Evolutionary conservation across 1,140 invertebrate genomes (phyloP).

Genomic region (Pseudomyrmex flavicornis): DNA sequence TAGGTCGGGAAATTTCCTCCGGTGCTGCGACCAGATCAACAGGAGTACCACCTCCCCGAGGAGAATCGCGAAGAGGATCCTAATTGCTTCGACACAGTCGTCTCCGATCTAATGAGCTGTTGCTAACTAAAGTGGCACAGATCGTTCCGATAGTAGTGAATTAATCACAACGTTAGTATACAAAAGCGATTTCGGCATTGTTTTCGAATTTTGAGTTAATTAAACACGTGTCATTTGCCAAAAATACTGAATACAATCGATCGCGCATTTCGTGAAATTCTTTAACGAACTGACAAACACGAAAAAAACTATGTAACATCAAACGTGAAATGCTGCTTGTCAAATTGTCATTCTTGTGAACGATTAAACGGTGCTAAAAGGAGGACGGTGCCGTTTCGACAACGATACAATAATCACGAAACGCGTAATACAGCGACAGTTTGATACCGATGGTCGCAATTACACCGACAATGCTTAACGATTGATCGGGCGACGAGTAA

Average conservation of each 20-base stretch:
- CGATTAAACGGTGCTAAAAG: constrained; percentile 29
- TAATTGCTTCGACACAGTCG: constrained; percentile 64
- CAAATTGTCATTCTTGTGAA: constrained; percentile 39
- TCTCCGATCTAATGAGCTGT: constrained; percentile 55
- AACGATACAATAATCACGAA: constrained; percentile 45
- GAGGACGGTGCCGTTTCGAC: constrained; percentile 43
- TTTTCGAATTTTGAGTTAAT: neutral
- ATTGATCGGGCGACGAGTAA: constrained; percentile 67
- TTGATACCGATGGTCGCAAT: constrained; percentile 67
- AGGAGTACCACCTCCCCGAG: constrained; percentile 45
- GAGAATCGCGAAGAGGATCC: constrained; percentile 61
- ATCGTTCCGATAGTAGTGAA: constrained; percentile 27
- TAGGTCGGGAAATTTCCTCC: constrained; percentile 75
- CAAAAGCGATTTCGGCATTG: neutral
- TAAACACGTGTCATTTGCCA: neutral
- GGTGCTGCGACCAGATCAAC: constrained; percentile 64
- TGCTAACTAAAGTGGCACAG: constrained; percentile 47
- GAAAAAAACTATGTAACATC: neutral
- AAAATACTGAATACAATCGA: neutral
- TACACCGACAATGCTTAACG: constrained; percentile 63
- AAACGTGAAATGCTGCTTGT: neutral
- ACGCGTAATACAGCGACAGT: constrained; percentile 35
- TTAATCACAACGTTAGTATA: neutral
- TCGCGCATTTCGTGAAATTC: neutral
- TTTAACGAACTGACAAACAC: neutral